Percentiles rank a stretch among this genome's conserved stretches.
phyloP scores from a whole-genome alignment of 2,113 vertebrate genomes.

The Podarcis raffonei region DNA sequence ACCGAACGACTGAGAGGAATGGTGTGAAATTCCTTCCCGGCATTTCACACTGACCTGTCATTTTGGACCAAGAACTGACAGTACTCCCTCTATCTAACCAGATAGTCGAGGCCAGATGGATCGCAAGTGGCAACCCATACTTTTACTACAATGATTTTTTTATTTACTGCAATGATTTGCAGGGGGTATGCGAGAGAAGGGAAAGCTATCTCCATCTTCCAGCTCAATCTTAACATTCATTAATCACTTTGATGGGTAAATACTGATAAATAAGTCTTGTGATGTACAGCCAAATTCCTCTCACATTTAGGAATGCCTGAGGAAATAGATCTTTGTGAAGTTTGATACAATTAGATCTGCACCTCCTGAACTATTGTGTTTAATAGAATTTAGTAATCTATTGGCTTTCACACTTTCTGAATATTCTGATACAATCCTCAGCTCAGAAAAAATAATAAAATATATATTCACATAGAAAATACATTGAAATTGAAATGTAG shows the following conservation, averaged over 20 bases:
- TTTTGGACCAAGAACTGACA: constrained; percentile 30
- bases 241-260: too few species aligned
- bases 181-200: too few species aligned
- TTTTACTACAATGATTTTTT: background rate
- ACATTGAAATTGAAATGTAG: too few species aligned
- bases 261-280: background rate
- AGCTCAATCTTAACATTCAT: background rate
- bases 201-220: background rate
- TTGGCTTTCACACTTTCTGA: background rate
- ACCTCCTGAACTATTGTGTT: background rate
- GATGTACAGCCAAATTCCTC: background rate
- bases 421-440: background rate
- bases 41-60: constrained; percentile 32
- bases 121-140: background rate
- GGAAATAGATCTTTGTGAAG: background rate
- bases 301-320: background rate
- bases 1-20: background rate
- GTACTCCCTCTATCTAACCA: background rate
- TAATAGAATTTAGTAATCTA: too few species aligned
- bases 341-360: background rate
- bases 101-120: background rate
- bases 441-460: background rate
- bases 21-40: background rate
- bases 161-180: background rate
- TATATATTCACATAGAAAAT: too few species aligned